These are phyloP conservation scores for Paramormyrops kingsleyae DNA, from an alignment of 2,113 vertebrate species.

Conservation along the genomic window DNA sequence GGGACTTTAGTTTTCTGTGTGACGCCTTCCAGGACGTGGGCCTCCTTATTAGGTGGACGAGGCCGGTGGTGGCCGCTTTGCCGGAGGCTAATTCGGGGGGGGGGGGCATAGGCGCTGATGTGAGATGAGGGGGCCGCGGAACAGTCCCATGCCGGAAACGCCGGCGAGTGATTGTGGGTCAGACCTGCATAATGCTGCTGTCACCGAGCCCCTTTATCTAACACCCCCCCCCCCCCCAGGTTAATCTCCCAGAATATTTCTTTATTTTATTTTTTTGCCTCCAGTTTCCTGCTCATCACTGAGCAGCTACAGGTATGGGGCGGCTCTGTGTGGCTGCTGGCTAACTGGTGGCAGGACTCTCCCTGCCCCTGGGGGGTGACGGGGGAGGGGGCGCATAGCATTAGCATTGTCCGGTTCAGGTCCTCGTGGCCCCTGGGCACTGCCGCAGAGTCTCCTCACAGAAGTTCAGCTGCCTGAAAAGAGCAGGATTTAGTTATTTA, in stretches of 20 bases:
- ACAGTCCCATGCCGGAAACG: neutral
- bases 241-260: neutral
- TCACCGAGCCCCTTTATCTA: neutral
- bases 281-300: neutral
- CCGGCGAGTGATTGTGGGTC: neutral
- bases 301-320: neutral
- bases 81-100: neutral
- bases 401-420: neutral
- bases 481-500: neutral
- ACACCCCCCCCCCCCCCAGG: neutral
- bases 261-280: neutral
- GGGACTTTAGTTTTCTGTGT: constrained; percentile 13
- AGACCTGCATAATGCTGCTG: neutral
- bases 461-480: neutral
- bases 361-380: neutral
- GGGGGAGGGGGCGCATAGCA: neutral
- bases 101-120: neutral
- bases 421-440: neutral
- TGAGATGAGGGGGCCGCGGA: too few relatives aligned
- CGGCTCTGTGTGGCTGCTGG: neutral
- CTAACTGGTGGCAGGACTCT: neutral
- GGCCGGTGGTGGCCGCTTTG: neutral
- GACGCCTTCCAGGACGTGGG: neutral
- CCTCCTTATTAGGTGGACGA: constrained; percentile 12
- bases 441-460: neutral